A percentile compares a stretch with the other conserved stretches of the same genome.
Evolutionary conservation across 2,888 invertebrate species (phyloP).

Genomic region (Syrista parreyssii): DNA sequence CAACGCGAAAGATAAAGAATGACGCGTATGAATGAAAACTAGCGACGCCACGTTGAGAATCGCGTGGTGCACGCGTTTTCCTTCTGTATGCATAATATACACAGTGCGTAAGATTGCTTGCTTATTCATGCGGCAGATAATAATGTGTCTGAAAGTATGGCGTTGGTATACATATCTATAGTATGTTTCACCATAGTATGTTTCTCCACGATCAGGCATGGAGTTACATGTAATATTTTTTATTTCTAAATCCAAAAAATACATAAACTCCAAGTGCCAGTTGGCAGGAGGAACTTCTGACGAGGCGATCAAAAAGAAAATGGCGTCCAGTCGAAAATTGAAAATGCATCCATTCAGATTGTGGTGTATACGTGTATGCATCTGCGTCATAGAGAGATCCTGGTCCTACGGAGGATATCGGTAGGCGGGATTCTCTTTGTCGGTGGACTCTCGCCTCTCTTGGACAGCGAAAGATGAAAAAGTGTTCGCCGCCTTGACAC

Average conservation of each 20-base stretch:
- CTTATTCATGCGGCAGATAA: neutral
- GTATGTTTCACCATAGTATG: neutral
- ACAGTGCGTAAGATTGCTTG: neutral
- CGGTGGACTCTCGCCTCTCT: neutral
- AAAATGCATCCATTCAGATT: neutral
- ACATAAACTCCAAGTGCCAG: neutral
- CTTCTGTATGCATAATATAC: neutral
- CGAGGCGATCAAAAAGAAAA: neutral
- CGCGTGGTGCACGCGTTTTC: neutral
- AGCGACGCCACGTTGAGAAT: neutral
- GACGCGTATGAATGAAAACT: slow-evolving; percentile 1
- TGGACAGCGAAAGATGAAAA: slow-evolving; percentile 1
- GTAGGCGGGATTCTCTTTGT: slow-evolving; percentile 5
- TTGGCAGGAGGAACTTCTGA: neutral
- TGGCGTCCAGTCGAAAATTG: neutral
- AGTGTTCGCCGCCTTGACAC: neutral
- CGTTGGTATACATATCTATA: neutral
- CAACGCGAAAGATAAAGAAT: slow-evolving; percentile 3
- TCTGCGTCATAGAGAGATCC: neutral
- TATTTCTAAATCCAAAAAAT: neutral
- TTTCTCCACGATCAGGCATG: neutral
- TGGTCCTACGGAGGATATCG: neutral
- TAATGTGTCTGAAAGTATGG: neutral
- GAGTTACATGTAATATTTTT: neutral
- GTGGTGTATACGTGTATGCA: neutral